Conservation (phyloP, 2,888 invertebrate species). For the Agrotis clavis region DNA sequence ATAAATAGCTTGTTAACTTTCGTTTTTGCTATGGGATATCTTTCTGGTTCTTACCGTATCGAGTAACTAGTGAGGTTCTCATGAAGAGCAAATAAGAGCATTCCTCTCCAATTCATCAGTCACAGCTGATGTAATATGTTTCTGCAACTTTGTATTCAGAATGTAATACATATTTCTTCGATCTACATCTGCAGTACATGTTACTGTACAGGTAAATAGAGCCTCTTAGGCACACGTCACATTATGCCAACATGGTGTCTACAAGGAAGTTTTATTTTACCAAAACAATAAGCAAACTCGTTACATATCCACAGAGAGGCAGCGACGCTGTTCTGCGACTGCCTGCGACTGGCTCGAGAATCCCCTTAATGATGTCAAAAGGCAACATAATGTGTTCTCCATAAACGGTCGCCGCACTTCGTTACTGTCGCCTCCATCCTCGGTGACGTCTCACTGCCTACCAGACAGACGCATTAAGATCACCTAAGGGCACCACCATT, state of each 20-base stretch:
- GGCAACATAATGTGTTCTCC: slow-evolving; percentile 85
- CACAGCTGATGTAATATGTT: neutral
- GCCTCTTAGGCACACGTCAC: slow-evolving; percentile 59
- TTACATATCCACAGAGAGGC: slow-evolving; percentile 70
- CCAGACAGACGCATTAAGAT: slow-evolving; percentile 77
- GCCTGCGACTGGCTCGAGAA: slow-evolving; percentile 68
- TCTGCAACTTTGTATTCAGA: slow-evolving; percentile 15
- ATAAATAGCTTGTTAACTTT: slow-evolving; percentile 6
- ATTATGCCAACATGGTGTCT: slow-evolving; percentile 62
- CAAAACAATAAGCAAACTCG: slow-evolving; percentile 73
- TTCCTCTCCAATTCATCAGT: slow-evolving; percentile 26
- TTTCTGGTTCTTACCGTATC: neutral
- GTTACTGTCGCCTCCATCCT: slow-evolving; percentile 84
- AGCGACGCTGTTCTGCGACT: slow-evolving; percentile 60
- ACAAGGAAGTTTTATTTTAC: slow-evolving; percentile 67
- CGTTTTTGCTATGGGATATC: neutral
- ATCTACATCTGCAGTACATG: slow-evolving; percentile 22
- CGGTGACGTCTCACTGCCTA: slow-evolving; percentile 86
- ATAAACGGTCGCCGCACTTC: slow-evolving; percentile 84
- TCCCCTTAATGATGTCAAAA: slow-evolving; percentile 89
- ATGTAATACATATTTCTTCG: slow-evolving; percentile 17
- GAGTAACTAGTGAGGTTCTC: neutral
- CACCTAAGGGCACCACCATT: slow-evolving; percentile 73
- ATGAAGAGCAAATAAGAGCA: neutral
- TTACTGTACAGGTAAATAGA: slow-evolving; percentile 52